These are phyloP conservation scores for Poeciliopsis gracilis DNA, from an alignment of 2,797 vertebrate genomes.

Conservation along the genomic window DNA sequence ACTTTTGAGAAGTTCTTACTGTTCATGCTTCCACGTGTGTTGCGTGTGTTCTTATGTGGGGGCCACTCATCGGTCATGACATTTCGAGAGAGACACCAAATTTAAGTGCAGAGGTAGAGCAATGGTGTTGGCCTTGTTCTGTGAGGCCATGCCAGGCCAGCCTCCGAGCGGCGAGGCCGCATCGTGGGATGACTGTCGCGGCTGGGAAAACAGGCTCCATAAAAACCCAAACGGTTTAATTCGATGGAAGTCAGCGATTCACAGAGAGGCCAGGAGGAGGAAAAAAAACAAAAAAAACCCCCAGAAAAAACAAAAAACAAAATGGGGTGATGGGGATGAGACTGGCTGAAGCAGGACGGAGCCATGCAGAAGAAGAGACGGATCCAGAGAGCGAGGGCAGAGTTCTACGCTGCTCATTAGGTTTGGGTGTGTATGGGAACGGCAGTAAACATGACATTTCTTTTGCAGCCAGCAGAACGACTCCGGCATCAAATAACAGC, in stretches of 20 bases:
- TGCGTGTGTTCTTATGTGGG: constrained; percentile 10
- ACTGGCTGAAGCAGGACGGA: constrained; percentile 30
- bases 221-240: constrained; percentile 37
- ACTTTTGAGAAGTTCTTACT: background rate
- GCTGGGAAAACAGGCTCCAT: constrained; percentile 29
- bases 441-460: constrained; percentile 80
- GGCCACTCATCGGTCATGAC: constrained; percentile 22
- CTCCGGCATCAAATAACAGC: constrained; percentile 79
- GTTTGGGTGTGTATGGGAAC: constrained; percentile 83
- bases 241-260: constrained; percentile 36
- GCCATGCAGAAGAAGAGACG: constrained; percentile 23
- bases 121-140: constrained; percentile 52
- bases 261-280: constrained; percentile 20
- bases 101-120: constrained; percentile 50
- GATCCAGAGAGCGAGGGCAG: constrained; percentile 31
- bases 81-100: constrained; percentile 10
- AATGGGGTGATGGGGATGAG: constrained; percentile 23
- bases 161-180: constrained; percentile 33
- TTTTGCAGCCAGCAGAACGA: constrained; percentile 63
- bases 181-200: constrained; percentile 16
- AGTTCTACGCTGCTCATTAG: constrained; percentile 67
- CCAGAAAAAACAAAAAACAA: background rate
- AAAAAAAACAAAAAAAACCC: too few relatives aligned
- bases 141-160: constrained; percentile 58
- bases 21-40: background rate